Evolutionary conservation across 2,888 invertebrate species (phyloP).

Genomic region (Sesamia inferens): DNA sequence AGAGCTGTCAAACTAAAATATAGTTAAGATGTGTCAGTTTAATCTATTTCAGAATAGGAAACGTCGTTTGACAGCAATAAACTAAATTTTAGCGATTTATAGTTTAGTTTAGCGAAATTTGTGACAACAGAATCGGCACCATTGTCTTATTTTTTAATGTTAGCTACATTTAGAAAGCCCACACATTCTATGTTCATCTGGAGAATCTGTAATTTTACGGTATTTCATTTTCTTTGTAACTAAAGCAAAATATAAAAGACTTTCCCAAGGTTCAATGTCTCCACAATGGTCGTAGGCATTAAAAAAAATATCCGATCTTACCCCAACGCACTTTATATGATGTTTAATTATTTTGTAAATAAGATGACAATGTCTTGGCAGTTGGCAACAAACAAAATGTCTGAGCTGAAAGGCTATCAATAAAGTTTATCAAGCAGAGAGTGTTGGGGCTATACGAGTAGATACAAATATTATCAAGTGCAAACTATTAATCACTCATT

Average conservation of each 20-base stretch:
- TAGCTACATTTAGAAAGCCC: too few relatives aligned
- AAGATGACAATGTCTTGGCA: background rate
- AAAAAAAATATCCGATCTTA: too few relatives aligned
- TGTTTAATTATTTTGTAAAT: too few relatives aligned
- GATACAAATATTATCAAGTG: slow-evolving; percentile 3
- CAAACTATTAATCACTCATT: background rate
- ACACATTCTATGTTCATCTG: background rate
- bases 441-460: background rate
- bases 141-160: too few relatives aligned
- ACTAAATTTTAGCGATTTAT: too few relatives aligned
- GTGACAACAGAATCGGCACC: too few relatives aligned
- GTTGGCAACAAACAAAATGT: background rate
- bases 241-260: background rate
- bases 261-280: background rate
- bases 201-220: background rate
- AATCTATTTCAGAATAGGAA: too few relatives aligned
- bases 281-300: background rate
- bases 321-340: too few relatives aligned
- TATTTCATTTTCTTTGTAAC: background rate
- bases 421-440: slow-evolving; percentile 5
- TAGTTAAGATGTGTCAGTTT: too few relatives aligned
- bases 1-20: too few relatives aligned
- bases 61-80: too few relatives aligned
- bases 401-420: background rate
- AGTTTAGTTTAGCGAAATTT: too few relatives aligned